Percentiles rank a stretch among this genome's conserved stretches.
phyloP scores from a whole-genome alignment of 2,113 vertebrate genomes.

The Cranoglanis bouderius region DNA sequence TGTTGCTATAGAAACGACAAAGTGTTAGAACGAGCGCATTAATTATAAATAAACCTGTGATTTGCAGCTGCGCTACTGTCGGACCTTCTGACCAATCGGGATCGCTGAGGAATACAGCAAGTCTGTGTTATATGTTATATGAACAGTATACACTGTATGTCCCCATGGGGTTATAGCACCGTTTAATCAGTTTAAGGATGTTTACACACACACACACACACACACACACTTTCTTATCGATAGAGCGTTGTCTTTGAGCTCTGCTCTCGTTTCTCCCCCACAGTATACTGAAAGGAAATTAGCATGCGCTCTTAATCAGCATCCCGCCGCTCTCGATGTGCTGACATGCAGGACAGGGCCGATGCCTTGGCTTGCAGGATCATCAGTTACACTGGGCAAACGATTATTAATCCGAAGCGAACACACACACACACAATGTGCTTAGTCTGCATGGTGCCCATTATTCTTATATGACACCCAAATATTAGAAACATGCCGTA shows the following conservation, averaged over 20 bases:
- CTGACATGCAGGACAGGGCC: conserved; percentile 73
- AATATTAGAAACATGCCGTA: background rate
- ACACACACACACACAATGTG: conserved; percentile 23
- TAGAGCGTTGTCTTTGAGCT: conserved; percentile 53
- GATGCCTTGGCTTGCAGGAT: conserved; percentile 65
- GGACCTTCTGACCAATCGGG: background rate
- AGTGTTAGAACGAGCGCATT: too few relatives aligned
- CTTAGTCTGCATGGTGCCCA: background rate
- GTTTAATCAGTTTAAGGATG: background rate
- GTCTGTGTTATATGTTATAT: too few relatives aligned
- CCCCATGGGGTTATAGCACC: too few relatives aligned
- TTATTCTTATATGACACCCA: background rate
- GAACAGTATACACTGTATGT: too few relatives aligned
- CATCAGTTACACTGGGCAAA: conserved; percentile 74
- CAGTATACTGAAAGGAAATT: conserved; percentile 69
- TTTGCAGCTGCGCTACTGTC: too few relatives aligned
- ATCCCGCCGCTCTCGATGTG: conserved; percentile 70
- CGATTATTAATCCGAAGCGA: conserved; percentile 67
- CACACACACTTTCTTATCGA: conserved; percentile 33
- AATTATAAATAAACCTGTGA: too few relatives aligned
- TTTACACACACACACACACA: background rate
- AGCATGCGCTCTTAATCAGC: conserved; percentile 73
- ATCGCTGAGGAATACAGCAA: background rate
- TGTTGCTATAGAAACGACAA: background rate
- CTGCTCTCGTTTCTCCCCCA: conserved; percentile 57